Percentiles rank a stretch among this genome's conserved stretches.
phyloP scores from a whole-genome alignment of 2,797 vertebrate genomes.

The Arnoldichthys spilopterus region DNA sequence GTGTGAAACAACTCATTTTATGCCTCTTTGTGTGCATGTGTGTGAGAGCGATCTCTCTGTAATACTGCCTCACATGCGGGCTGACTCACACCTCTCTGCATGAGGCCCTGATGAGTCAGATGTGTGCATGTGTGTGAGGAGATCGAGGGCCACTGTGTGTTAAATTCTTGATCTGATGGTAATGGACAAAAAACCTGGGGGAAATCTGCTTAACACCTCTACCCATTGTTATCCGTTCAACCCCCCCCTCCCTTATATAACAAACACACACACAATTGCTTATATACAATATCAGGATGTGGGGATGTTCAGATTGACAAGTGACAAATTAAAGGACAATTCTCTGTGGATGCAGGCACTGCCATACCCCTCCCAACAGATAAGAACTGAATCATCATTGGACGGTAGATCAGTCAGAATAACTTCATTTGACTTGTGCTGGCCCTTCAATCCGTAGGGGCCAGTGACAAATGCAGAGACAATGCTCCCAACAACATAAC shows the following conservation, averaged over 20 bases:
- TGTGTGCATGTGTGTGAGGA: conserved; percentile 11
- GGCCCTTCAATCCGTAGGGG: too few species aligned
- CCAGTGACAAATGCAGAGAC: too few species aligned
- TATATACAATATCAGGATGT: conserved; percentile 11
- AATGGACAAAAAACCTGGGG: conserved; percentile 71
- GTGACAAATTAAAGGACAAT: too few species aligned
- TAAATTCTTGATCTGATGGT: conserved; percentile 76
- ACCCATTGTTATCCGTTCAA: background rate
- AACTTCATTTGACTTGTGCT: too few species aligned
- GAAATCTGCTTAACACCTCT: conserved; percentile 58
- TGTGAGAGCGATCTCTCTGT: background rate
- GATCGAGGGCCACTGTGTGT: conserved; percentile 27
- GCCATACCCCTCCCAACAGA: background rate
- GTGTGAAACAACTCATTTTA: background rate
- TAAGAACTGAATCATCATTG: conserved; percentile 27
- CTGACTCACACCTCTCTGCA: conserved; percentile 5
- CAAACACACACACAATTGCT: background rate
- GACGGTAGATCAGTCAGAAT: too few species aligned
- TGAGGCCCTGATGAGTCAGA: background rate
- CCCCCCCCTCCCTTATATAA: too few species aligned
- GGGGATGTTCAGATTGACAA: too few species aligned
- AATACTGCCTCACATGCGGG: background rate
- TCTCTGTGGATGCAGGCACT: too few species aligned
- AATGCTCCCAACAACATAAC: too few species aligned
- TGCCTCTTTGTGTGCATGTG: background rate